Conservation (phyloP, 2,113 vertebrate species). For the Thamnophis sirtalis region DNA sequence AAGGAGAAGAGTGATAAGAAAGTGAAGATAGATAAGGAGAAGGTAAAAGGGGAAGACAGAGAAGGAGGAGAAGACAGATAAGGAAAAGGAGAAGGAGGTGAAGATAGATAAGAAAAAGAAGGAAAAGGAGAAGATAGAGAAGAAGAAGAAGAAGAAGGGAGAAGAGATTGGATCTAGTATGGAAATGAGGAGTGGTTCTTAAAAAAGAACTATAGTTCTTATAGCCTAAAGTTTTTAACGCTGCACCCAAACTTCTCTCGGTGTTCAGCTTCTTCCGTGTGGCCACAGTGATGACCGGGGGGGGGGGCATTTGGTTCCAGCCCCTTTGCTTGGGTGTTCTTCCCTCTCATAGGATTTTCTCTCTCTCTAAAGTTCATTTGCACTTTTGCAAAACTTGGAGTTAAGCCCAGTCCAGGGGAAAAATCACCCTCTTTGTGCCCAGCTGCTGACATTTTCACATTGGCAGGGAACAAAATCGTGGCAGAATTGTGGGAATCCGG, state of each 20-base stretch:
- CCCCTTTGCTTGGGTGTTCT: not conserved
- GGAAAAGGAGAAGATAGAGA: not conserved
- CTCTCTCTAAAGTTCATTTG: not conserved
- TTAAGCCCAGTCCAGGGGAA: not conserved
- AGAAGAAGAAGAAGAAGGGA: not conserved
- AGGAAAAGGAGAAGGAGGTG: no score
- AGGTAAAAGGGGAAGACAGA: no score
- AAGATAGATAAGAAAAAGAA: no score
- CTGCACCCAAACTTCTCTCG: not conserved
- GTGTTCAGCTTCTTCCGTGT: not conserved
- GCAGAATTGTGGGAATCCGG: not conserved
- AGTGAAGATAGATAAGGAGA: no score
- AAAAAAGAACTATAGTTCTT: not conserved
- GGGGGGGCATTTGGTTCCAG: not conserved
- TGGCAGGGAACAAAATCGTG: not conserved
- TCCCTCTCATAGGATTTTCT: not conserved
- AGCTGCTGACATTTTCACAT: not conserved
- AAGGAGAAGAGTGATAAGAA: no score
- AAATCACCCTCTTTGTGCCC: not conserved
- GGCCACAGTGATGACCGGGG: not conserved
- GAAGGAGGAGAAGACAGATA: no score
- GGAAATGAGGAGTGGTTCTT: not conserved
- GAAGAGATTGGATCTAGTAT: not conserved
- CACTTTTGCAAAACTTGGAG: not conserved
- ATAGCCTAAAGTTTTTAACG: not conserved